phyloP scores from a whole-genome alignment of 2,113 vertebrate genomes.

The Aix galericulata region DNA sequence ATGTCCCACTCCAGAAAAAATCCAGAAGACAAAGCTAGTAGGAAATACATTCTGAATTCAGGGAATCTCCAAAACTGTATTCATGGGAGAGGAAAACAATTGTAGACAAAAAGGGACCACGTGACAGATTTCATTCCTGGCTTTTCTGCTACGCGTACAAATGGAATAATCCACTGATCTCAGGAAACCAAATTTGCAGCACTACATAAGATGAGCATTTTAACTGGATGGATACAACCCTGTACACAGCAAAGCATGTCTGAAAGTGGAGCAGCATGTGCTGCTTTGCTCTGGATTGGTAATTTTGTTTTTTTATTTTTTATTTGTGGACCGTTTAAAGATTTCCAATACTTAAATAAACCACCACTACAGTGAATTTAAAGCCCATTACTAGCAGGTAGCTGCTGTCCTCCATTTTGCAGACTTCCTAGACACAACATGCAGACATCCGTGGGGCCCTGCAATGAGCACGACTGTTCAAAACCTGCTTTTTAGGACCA shows the following conservation, averaged over 20 bases:
- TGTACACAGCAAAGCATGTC: not conserved
- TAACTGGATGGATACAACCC: not conserved
- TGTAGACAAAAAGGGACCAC: not conserved
- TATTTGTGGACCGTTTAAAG: not conserved
- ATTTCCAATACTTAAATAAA: not conserved
- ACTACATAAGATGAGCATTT: not conserved
- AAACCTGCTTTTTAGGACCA: not conserved
- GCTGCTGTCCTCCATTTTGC: not conserved
- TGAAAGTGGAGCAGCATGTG: not conserved
- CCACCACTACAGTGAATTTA: not conserved
- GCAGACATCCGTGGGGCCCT: rapidly evolving
- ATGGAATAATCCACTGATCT: not conserved
- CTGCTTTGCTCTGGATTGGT: not conserved
- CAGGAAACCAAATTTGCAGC: not conserved
- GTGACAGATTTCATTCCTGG: not conserved
- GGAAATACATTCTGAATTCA: not conserved
- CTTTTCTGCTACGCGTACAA: not conserved
- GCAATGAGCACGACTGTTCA: not conserved
- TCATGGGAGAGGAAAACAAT: not conserved
- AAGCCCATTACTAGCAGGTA: not conserved
- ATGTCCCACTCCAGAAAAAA: not conserved
- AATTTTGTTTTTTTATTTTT: not conserved
- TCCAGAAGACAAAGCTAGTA: not conserved
- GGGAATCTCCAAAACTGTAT: not conserved
- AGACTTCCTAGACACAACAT: not conserved